These are phyloP conservation scores for Sphaerodactylus townsendi DNA, from an alignment of 2,113 vertebrate species.

Conservation along the genomic window DNA sequence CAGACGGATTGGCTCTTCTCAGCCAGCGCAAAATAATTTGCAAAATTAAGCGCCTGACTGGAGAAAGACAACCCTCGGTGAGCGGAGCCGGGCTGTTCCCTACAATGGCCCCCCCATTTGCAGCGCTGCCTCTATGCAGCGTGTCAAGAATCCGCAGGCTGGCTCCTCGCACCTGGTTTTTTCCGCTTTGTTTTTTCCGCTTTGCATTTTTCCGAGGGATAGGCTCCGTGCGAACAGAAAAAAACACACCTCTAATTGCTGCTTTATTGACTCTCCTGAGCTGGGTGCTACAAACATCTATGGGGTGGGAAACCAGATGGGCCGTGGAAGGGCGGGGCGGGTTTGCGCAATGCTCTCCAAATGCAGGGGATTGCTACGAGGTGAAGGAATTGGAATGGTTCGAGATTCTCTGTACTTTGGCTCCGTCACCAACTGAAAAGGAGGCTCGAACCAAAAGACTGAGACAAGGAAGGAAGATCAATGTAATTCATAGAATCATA, in stretches of 20 bases:
- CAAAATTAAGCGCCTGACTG: conserved; percentile 64
- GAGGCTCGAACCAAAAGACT: no score
- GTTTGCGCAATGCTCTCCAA: no score
- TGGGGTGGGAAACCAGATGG: neutral
- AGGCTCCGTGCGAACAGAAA: neutral
- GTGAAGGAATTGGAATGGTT: no score
- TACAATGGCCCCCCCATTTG: conserved; percentile 51
- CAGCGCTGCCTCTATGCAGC: conserved; percentile 57
- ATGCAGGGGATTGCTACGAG: no score
- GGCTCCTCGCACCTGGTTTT: conserved; percentile 58
- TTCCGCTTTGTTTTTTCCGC: neutral
- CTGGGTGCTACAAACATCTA: neutral
- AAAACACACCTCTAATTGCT: neutral
- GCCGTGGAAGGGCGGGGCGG: neutral
- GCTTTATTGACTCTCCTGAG: neutral
- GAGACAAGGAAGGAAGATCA: no score
- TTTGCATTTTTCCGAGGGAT: conserved; percentile 38
- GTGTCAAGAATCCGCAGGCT: conserved; percentile 45
- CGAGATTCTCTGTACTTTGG: no score
- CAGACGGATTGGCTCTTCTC: conserved; percentile 71
- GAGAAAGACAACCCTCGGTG: conserved; percentile 53
- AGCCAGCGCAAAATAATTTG: conserved; percentile 69
- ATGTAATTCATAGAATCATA: no score
- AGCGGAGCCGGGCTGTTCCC: conserved; percentile 11
- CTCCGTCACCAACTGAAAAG: no score